Evolutionary conservation across 1,140 invertebrate genomes (phyloP).

Genomic region (Diabrotica virgifera): DNA sequence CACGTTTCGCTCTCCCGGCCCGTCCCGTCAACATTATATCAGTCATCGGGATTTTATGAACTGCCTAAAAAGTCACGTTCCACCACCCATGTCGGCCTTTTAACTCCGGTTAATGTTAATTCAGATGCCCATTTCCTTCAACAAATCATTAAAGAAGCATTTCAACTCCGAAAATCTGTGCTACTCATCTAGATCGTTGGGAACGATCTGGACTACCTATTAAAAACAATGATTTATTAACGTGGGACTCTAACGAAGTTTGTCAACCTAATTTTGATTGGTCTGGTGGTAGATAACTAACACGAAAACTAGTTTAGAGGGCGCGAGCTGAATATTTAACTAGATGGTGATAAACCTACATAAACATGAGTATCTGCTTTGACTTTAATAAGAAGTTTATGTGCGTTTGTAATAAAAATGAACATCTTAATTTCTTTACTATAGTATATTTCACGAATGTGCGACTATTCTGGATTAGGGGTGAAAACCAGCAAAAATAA

Average conservation of each 20-base stretch:
- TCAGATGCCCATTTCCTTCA: slow-evolving; percentile 10
- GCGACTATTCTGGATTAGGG: too few relatives aligned
- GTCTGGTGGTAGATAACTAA: not conserved
- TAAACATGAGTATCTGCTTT: too few relatives aligned
- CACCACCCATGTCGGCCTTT: slow-evolving; percentile 16
- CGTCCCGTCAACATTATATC: not conserved
- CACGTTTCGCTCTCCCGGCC: not conserved
- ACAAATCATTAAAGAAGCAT: slow-evolving; percentile 14
- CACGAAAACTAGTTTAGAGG: too few relatives aligned
- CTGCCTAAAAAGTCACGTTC: slow-evolving; percentile 23
- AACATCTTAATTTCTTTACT: too few relatives aligned
- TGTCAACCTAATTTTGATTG: not conserved
- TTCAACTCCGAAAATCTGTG: slow-evolving; percentile 4
- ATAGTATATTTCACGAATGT: too few relatives aligned
- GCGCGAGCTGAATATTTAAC: too few relatives aligned
- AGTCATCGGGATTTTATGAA: slow-evolving; percentile 14
- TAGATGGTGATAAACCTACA: too few relatives aligned
- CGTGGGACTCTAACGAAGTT: not conserved
- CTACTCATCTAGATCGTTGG: slow-evolving; percentile 7
- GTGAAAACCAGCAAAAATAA: too few relatives aligned
- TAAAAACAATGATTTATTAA: slow-evolving; percentile 1
- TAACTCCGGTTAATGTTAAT: slow-evolving; percentile 7
- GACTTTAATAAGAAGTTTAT: too few relatives aligned
- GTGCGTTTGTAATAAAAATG: too few relatives aligned
- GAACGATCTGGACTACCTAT: slow-evolving; percentile 1